These are phyloP conservation scores for Protobothrops mucrosquamatus DNA, from an alignment of 2,113 vertebrate species.

Conservation along the genomic window DNA sequence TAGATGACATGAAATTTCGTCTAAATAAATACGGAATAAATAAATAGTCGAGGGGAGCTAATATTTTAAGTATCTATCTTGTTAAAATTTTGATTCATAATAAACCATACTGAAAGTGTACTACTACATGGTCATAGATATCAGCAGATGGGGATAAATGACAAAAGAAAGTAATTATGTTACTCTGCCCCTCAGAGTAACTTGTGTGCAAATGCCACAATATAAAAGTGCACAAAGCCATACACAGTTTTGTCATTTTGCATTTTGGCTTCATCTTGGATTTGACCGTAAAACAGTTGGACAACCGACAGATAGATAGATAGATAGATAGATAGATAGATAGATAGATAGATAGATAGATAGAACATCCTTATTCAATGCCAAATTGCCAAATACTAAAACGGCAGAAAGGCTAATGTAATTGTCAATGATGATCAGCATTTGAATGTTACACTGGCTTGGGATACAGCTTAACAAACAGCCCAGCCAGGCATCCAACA, in stretches of 20 bases:
- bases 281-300: background rate
- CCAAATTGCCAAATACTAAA: background rate
- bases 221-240: background rate
- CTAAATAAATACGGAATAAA: background rate
- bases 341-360: background rate
- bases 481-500: background rate
- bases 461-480: background rate
- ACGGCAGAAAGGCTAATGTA: background rate
- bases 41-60: background rate
- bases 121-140: background rate
- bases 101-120: background rate
- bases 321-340: background rate
- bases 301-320: background rate
- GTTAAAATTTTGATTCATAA: background rate
- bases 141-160: background rate
- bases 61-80: background rate
- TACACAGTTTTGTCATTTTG: background rate
- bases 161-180: background rate
- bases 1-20: background rate
- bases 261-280: background rate
- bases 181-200: background rate
- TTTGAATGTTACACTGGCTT: background rate
- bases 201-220: background rate
- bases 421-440: background rate
- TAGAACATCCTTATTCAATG: background rate